Conservation (phyloP, 2,797 vertebrate genomes). For the Chelon auratus region DNA sequence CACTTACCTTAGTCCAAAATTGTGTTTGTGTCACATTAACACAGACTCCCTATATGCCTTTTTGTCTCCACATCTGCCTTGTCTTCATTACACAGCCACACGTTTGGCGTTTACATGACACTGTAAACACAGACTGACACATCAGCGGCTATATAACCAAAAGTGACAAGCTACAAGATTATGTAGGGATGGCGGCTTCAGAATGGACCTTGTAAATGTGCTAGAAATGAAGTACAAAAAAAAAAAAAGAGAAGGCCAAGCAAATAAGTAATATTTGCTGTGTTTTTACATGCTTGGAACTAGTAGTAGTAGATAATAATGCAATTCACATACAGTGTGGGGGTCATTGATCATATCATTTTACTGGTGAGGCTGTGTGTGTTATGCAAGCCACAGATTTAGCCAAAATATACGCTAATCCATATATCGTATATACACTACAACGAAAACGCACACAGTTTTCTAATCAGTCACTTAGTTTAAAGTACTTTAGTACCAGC, state of each 20-base stretch:
- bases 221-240: not conserved
- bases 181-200: not conserved
- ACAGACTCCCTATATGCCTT: conserved; percentile 3
- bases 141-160: not conserved
- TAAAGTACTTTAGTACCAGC: conserved; percentile 22
- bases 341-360: conserved; percentile 27
- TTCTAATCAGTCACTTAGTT: conserved; percentile 40
- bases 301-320: conserved; percentile 35
- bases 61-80: not conserved
- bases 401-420: too few species aligned
- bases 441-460: conserved; percentile 11
- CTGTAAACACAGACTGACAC: not conserved
- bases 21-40: conserved; percentile 5
- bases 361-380: conserved; percentile 12
- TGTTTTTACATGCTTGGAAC: not conserved
- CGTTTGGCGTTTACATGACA: not conserved
- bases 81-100: not conserved
- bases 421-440: not conserved
- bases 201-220: not conserved
- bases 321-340: conserved; percentile 29
- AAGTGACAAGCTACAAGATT: not conserved
- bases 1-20: conserved; percentile 17
- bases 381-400: too few species aligned
- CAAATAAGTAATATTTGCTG: not conserved
- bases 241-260: not conserved